A percentile compares a stretch with the other conserved stretches of the same genome.
phyloP scores from a whole-genome alignment of 2,888 invertebrate genomes.

The Papilio protenor region DNA sequence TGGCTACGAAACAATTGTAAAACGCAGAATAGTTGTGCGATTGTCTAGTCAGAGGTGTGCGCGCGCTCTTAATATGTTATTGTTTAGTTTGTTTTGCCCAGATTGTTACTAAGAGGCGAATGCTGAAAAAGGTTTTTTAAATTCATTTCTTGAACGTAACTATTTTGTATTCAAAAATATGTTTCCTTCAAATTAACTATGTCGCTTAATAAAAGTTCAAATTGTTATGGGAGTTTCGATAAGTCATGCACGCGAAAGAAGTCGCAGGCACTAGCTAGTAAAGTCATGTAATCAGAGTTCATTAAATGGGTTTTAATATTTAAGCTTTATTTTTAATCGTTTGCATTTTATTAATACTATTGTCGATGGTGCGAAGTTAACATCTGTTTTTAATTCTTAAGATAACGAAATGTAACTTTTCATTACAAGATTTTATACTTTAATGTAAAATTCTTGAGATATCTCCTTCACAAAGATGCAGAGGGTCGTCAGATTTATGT shows the following conservation, averaged over 20 bases:
- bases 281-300: no score
- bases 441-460: constrained; percentile 21
- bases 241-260: no score
- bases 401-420: constrained; percentile 8
- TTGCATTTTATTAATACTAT: not conserved
- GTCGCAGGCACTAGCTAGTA: no score
- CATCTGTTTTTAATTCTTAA: not conserved
- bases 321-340: not conserved
- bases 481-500: constrained; percentile 37
- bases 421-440: constrained; percentile 9
- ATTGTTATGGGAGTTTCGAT: no score
- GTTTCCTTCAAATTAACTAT: no score
- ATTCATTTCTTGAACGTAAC: no score
- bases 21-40: no score
- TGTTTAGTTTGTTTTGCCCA: not conserved
- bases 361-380: not conserved
- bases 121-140: no score
- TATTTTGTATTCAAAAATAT: no score
- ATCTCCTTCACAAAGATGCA: constrained; percentile 13
- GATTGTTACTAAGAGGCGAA: not conserved
- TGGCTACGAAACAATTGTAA: no score
- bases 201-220: no score
- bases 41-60: no score
- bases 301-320: not conserved
- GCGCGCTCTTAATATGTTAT: not conserved